Percentiles rank a stretch among this genome's conserved stretches.
Conservation (phyloP, 2,888 invertebrate genomes). For the Ennomos fuscantarius region DNA sequence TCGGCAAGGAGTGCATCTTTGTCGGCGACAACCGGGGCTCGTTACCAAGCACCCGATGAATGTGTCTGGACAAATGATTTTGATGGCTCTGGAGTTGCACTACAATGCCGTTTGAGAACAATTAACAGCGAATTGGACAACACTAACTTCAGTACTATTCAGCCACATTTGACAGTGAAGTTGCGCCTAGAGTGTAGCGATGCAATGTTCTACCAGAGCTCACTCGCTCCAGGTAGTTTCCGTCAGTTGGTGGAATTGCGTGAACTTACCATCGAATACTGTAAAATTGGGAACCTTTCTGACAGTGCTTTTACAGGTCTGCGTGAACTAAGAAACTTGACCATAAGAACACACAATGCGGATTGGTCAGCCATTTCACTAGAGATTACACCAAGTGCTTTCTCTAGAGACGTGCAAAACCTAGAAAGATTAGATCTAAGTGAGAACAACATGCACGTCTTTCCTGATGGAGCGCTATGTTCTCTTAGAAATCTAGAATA, state of each 20-base stretch:
- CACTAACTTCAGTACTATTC: slow-evolving; percentile 93
- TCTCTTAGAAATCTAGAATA: slow-evolving; percentile 90
- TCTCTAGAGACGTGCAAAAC: slow-evolving; percentile 89
- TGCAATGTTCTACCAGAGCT: slow-evolving; percentile 92
- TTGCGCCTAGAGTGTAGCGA: slow-evolving; percentile 92
- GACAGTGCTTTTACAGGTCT: slow-evolving; percentile 93
- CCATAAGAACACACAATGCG: slow-evolving; percentile 93
- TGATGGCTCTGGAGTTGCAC: slow-evolving; percentile 88
- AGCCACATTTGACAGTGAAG: slow-evolving; percentile 91
- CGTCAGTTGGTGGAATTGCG: slow-evolving; percentile 90
- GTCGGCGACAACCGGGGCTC: slow-evolving; percentile 82
- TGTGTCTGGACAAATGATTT: slow-evolving; percentile 91
- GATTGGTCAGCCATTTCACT: slow-evolving; percentile 93
- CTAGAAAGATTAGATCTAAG: slow-evolving; percentile 91
- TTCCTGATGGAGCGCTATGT: slow-evolving; percentile 91
- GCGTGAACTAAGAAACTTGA: slow-evolving; percentile 90
- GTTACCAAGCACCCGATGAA: slow-evolving; percentile 92
- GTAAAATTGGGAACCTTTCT: slow-evolving; percentile 92
- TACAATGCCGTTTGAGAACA: slow-evolving; percentile 90
- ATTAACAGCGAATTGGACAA: slow-evolving; percentile 93
- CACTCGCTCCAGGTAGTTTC: slow-evolving; percentile 91
- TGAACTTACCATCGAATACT: slow-evolving; percentile 92
- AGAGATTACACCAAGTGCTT: slow-evolving; percentile 90
- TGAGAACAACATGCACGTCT: slow-evolving; percentile 92
- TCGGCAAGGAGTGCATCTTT: slow-evolving; percentile 76